Evolutionary conservation across 2,797 vertebrate genomes (phyloP), one percentile per base, ranked within the genome.

Genomic region (Fringilla coelebs): DNA sequence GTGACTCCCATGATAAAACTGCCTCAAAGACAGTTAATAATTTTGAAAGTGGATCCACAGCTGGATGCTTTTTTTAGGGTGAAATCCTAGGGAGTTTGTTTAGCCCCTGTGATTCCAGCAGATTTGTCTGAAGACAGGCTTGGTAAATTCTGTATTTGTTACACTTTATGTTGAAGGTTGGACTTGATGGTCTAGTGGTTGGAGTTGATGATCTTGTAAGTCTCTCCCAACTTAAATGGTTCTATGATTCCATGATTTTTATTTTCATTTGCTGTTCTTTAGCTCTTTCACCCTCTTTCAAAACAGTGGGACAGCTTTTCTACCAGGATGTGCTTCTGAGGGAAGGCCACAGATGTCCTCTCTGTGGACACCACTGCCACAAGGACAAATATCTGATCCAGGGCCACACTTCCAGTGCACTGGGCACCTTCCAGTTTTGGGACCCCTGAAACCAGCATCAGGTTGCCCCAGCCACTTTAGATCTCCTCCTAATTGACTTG

Each of bases 1-100:
- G 79, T 46, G 36, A 85, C 88, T 95, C 89, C 67, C 71, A 55
- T 71, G 72, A 67, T 31, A 86, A 83, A 92, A 68, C 24, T 45
- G 3, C 49, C 45, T 46, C 34, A 68, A 26, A 74, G 34, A 32
- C 17, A 68, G 43, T 41, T 45, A 18, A 45, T 92, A 73, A 67
- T 71, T 94, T 75, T 79, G 9, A 67, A 29, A 2, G 4, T 17
- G 11, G 10, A 18, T 80, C 21, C 49, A 58, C 16, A 77, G 11
- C 34, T 72, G 26, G 66, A 24, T 38, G 9, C 2, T 41, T 80
- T 77, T 77, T 74, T 49, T 46, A 71, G 49, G 26, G 15, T 79
- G 60, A 55, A 54, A 67, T 61, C 19, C 29, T 31, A 34, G 11
- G 9, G 22, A 26, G 12, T 49, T 74, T 3, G 0, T 38, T 43